Conservation (phyloP, 2,888 invertebrate species). For the Tridacna crocea region DNA sequence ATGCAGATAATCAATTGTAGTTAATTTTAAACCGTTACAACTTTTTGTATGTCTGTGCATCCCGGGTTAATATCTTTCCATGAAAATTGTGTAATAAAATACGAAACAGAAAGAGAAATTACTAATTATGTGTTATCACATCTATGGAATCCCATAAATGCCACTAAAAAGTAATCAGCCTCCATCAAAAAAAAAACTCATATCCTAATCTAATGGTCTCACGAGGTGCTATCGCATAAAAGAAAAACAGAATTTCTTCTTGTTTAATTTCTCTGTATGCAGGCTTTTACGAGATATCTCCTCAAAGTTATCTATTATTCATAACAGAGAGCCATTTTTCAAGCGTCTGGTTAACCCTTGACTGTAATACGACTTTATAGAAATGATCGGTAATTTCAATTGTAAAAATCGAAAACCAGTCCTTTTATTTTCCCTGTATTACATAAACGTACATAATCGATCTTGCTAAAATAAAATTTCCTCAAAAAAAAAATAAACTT, state of each 20-base stretch:
- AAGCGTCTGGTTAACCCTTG: neutral
- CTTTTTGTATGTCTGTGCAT: no score
- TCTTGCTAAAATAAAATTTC: no score
- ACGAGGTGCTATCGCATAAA: neutral
- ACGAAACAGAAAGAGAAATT: neutral
- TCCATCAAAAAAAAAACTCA: slow-evolving; percentile 5
- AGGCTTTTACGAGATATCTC: slow-evolving; percentile 6
- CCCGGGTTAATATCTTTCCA: neutral
- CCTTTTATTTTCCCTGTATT: neutral
- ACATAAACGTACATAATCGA: neutral
- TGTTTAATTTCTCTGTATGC: slow-evolving; percentile 13
- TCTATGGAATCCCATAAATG: neutral
- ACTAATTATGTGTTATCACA: neutral
- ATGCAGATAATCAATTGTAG: no score
- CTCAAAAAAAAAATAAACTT: neutral
- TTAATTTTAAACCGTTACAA: no score
- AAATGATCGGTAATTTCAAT: neutral
- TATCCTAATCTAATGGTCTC: slow-evolving; percentile 10
- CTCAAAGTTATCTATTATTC: slow-evolving; percentile 12
- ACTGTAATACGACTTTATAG: neutral
- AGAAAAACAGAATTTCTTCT: slow-evolving; percentile 8
- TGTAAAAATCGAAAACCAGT: neutral
- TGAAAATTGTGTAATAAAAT: neutral
- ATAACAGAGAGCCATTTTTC: neutral
- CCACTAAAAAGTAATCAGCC: neutral